Base-by-base conservation (phyloP, 2,888 invertebrate genomes). In the Nebria salina region DNA sequence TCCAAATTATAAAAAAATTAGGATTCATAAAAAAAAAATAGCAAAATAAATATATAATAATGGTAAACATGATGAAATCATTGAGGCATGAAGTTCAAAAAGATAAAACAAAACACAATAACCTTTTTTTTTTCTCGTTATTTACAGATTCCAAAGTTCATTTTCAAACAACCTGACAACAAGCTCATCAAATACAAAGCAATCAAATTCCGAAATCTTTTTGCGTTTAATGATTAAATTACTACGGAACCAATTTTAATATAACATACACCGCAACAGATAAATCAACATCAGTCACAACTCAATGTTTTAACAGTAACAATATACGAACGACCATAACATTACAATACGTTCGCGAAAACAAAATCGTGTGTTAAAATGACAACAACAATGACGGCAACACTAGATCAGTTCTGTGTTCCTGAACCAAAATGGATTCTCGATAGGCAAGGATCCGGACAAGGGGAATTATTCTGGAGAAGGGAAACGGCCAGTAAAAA, bases 341-440 rank as follows among this genome's bases (percentile, higher is more conserved):
- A 54, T 11, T 54, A 7, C 54, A 13, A 54, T 54, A 11, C 6
- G 7, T 7, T 54, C 7, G 7, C 54, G 54, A 54, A 54, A 54
- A 2, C 1, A 54, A 54, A 54, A 1, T 54, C 8, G 54, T 54
- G 54, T 54, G 54, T 54, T 54, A 54, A 7, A 54, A 54, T 54
- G 54, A 54, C 54, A 11, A 54, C 54, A 25, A 70, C 25, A 70
- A 75, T 82, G 75, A 42, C 75, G 20, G 76, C 72, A 66, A 72
- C 74, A n/a, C 42, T 77, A 41, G 82, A 75, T 11, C 77, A 85
- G 76, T 83, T 86, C 76, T 84, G 84, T 41, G 85, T 86, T 74
- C 86, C 85, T 68, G 89, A 89, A 84, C 89, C 89, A 4, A 86
- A 88, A 83, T 90, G 89, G 89, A 88, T 89, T 83, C 84, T 90